These are phyloP conservation scores for Promerops cafer DNA, from an alignment of 2,113 vertebrate genomes.

Conservation along the genomic window DNA sequence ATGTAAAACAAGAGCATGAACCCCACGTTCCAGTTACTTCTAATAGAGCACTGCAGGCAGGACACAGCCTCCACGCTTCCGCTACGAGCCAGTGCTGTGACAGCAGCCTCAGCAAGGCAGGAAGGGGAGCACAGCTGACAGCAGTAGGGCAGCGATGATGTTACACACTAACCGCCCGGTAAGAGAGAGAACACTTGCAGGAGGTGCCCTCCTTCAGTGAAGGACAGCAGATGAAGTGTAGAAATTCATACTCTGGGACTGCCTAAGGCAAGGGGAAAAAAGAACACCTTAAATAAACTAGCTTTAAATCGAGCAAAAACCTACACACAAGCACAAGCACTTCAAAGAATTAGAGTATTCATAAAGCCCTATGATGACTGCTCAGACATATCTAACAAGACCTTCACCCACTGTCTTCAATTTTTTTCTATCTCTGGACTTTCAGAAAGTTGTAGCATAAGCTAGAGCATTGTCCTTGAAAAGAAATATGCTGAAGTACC, in stretches of 20 bases:
- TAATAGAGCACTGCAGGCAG: not conserved
- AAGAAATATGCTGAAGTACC: not conserved
- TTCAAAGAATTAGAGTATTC: not conserved
- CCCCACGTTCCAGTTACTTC: not conserved
- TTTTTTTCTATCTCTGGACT: not conserved
- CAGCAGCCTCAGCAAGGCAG: not conserved
- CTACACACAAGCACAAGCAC: not conserved
- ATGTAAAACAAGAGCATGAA: not conserved
- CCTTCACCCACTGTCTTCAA: not conserved
- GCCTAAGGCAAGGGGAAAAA: not conserved
- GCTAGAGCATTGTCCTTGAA: not conserved
- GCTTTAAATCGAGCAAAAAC: not conserved
- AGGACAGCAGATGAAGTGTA: not conserved
- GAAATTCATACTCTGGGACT: not conserved
- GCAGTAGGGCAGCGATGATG: not conserved
- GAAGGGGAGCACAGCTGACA: not conserved
- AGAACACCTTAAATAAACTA: not conserved
- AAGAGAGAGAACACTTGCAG: not conserved
- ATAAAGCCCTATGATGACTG: not conserved
- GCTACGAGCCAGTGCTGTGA: not conserved
- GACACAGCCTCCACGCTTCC: not conserved
- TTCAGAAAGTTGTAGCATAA: not conserved
- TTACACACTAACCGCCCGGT: not conserved
- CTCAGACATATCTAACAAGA: not conserved
- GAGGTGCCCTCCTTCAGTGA: not conserved